Percentiles rank a stretch among this genome's conserved stretches.
These are phyloP conservation scores for Styela clava DNA, from an alignment of 23 tunicate species.

Conservation along the genomic window DNA sequence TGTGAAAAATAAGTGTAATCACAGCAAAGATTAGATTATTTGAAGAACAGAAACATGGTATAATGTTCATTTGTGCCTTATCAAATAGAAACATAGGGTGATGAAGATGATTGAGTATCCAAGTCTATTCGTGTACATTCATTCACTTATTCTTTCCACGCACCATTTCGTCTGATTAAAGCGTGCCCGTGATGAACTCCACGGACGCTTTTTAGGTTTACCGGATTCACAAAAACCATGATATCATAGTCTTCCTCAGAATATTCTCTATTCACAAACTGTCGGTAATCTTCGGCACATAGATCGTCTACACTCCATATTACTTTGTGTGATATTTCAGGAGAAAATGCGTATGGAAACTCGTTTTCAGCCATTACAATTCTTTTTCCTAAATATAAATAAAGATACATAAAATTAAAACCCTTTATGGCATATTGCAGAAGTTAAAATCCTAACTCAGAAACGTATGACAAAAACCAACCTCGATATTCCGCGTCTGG, in stretches of 20 bases:
- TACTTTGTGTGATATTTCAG: slow-evolving; percentile 25
- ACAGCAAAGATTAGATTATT: no score
- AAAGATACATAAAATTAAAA: no score
- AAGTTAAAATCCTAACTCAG: no score
- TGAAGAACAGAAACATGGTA: no score
- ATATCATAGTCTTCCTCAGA: slow-evolving; percentile 8
- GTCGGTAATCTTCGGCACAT: slow-evolving; percentile 1
- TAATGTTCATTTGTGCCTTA: no score
- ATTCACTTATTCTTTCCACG: no score
- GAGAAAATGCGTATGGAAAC: slow-evolving; percentile 42
- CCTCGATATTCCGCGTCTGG: slow-evolving; percentile 17
- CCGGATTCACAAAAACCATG: slow-evolving; percentile 20
- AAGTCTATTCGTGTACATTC: no score
- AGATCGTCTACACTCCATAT: slow-evolving; percentile 32
- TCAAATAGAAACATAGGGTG: no score
- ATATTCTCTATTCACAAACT: neutral
- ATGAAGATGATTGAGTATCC: no score
- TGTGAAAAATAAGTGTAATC: no score
- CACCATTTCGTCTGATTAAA: slow-evolving; percentile 6
- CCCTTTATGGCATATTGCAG: no score
- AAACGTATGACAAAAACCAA: no score
- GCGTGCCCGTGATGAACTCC: slow-evolving; percentile 29
- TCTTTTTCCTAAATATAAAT: neutral
- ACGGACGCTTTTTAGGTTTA: slow-evolving; percentile 9
- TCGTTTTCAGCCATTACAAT: slow-evolving; percentile 31